These are phyloP conservation scores for Arbacia lixula DNA, from an alignment of 53 echinoderm and acorn worm species.

Conservation along the genomic window DNA sequence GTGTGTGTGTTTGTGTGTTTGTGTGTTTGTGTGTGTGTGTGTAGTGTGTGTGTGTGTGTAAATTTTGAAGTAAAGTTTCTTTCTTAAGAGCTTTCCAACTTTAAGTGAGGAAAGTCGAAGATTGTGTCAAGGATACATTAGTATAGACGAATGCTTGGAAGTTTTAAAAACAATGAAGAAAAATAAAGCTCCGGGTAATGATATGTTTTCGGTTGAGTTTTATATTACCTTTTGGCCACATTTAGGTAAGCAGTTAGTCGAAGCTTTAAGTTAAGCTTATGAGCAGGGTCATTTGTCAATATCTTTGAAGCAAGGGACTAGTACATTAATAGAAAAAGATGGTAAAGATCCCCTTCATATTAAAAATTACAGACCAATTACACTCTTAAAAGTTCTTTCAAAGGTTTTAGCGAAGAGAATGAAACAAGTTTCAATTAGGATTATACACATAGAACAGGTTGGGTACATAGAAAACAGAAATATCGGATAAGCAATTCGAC, in stretches of 20 bases:
- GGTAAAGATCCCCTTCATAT: neutral
- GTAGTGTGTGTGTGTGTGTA: too few relatives aligned
- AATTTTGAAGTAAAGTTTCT: too few relatives aligned
- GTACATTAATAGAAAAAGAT: neutral
- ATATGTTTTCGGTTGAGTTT: too few relatives aligned
- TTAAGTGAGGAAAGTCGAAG: too few relatives aligned
- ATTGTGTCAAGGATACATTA: too few relatives aligned
- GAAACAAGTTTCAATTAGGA: neutral
- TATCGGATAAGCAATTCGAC: neutral
- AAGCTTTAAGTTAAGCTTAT: neutral
- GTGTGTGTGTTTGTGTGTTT: too few relatives aligned
- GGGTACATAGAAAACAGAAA: neutral
- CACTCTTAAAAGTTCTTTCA: neutral
- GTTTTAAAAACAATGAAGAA: too few relatives aligned
- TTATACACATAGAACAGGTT: neutral
- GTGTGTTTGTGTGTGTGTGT: too few relatives aligned
- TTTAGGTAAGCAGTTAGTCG: neutral
- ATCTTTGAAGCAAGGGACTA: neutral
- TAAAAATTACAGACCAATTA: conserved; percentile 1
- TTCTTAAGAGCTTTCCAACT: too few relatives aligned
- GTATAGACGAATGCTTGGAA: too few relatives aligned
- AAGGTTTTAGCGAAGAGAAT: neutral
- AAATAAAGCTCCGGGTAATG: too few relatives aligned
- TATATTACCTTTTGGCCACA: too few relatives aligned
- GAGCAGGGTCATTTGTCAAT: neutral